These are phyloP conservation scores for Sycophila texana DNA, from an alignment of 2,888 invertebrate genomes.

Conservation along the genomic window DNA sequence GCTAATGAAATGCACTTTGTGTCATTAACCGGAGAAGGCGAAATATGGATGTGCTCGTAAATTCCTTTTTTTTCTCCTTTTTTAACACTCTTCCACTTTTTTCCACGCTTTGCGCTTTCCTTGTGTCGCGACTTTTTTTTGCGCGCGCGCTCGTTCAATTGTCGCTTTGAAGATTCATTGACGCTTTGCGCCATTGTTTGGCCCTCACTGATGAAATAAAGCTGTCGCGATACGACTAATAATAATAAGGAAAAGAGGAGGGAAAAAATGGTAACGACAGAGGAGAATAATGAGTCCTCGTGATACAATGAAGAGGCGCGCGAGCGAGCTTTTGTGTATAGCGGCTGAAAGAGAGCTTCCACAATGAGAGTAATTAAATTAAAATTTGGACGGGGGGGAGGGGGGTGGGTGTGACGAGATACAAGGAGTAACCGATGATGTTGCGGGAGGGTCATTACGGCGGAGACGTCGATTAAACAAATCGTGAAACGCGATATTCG, in stretches of 20 bases:
- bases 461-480: constrained; percentile 18
- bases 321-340: not conserved
- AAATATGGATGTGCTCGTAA: constrained; percentile 36
- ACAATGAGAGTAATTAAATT: constrained; percentile 32
- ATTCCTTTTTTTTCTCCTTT: not conserved
- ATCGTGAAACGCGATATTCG: constrained; percentile 23
- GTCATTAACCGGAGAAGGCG: constrained; percentile 34
- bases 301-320: constrained; percentile 32
- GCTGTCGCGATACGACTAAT: constrained; percentile 16
- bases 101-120: not conserved
- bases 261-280: not conserved
- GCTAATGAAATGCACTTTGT: constrained; percentile 55
- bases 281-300: constrained; percentile 41
- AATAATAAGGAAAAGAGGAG: constrained; percentile 27
- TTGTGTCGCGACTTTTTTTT: not conserved
- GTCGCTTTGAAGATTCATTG: constrained; percentile 48
- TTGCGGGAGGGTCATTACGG: not conserved
- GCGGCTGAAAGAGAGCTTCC: not conserved
- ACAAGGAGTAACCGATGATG: constrained; percentile 6
- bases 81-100: not conserved
- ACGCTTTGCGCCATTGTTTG: constrained; percentile 45
- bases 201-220: constrained; percentile 37
- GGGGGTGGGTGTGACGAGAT: constrained; percentile 17
- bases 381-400: constrained; percentile 25
- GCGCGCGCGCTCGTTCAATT: constrained; percentile 26